phyloP scores from a whole-genome alignment of 2,113 vertebrate species.

The Anhinga rufa region DNA sequence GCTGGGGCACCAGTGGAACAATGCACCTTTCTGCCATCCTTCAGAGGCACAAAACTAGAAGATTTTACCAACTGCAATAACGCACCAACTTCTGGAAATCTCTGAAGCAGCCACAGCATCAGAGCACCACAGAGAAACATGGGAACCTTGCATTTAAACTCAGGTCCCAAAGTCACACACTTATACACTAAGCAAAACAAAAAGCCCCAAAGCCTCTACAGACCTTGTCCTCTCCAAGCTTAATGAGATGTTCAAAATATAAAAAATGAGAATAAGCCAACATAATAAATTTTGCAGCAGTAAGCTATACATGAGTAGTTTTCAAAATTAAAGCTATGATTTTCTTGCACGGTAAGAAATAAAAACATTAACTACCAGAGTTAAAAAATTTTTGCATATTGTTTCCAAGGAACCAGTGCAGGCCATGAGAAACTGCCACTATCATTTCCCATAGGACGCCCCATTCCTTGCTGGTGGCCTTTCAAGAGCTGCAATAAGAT shows the following conservation, averaged over 20 bases:
- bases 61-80: not conserved
- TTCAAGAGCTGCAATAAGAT: not conserved
- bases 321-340: not conserved
- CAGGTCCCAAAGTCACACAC: not conserved
- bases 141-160: not conserved
- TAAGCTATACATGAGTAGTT: not conserved
- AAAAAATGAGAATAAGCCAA: not conserved
- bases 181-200: not conserved
- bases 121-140: not conserved
- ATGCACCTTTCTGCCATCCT: not conserved
- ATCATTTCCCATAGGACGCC: not conserved
- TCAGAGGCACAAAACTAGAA: not conserved
- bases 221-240: not conserved
- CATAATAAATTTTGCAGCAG: not conserved
- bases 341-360: not conserved
- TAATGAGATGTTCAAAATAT: not conserved
- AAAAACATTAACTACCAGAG: not conserved
- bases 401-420: not conserved
- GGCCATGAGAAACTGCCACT: not conserved
- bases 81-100: not conserved
- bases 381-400: not conserved
- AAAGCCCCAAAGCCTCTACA: not conserved
- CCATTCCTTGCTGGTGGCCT: not conserved
- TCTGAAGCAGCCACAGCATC: not conserved
- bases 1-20: not conserved